A percentile compares a stretch with the other conserved stretches of the same genome.
phyloP scores from a whole-genome alignment of 53 echinoderm and acorn worm genomes.

The Patiria pectinifera region DNA sequence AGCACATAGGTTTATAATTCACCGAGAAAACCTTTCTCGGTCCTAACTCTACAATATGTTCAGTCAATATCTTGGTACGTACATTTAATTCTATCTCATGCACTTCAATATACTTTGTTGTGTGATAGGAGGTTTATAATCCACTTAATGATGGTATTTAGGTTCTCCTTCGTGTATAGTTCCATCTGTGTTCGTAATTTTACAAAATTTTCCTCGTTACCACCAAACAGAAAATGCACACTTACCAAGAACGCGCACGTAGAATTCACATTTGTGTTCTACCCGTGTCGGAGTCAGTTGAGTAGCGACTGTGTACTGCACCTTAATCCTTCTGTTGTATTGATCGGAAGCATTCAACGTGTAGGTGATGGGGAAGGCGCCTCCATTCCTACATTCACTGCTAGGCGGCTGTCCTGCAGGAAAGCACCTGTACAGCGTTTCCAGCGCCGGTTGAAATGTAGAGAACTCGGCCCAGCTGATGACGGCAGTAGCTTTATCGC shows the following conservation, averaged over 20 bases:
- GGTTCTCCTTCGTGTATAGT: no score
- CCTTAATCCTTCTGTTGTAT: background rate
- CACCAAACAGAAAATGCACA: background rate
- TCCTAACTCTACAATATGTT: no score
- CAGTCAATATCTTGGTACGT: no score
- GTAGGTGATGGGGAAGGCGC: slow-evolving; percentile 19
- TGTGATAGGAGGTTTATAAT: no score
- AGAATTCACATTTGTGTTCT: background rate
- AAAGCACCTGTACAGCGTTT: background rate
- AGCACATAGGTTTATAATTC: no score
- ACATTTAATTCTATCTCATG: no score
- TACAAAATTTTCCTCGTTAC: no score
- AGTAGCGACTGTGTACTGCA: background rate
- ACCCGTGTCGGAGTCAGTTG: background rate
- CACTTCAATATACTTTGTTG: no score
- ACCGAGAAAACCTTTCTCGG: no score
- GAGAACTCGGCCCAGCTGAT: background rate
- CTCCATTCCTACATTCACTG: background rate
- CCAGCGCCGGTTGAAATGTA: background rate
- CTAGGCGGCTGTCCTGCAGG: background rate
- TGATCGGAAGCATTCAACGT: background rate
- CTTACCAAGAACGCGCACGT: slow-evolving; percentile 31
- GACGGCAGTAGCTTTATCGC: background rate
- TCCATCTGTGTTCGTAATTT: no score
- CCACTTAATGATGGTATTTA: no score